phyloP scores from a whole-genome alignment of 1,140 invertebrate genomes.

The Brachionus rubens region DNA sequence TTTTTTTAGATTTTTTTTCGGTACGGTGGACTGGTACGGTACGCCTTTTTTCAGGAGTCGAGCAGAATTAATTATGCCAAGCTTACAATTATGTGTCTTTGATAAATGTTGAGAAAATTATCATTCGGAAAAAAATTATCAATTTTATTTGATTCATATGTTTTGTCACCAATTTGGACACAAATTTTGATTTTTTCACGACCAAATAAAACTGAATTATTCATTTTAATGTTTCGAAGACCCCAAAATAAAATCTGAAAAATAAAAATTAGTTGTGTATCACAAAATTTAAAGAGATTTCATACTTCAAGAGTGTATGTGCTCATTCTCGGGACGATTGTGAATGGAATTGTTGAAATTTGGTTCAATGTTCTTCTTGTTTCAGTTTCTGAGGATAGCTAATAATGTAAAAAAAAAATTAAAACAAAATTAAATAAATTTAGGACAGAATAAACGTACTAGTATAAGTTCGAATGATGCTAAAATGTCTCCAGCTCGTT shows the following conservation, averaged over 20 bases:
- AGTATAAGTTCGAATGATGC: constrained; percentile 30
- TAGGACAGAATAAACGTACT: background rate
- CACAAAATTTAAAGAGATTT: background rate
- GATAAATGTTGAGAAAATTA: constrained; percentile 31
- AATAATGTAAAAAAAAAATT: background rate
- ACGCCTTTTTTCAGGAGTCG: no score
- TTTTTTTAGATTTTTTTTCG: background rate
- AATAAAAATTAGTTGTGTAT: background rate
- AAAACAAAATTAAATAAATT: background rate
- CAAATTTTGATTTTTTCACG: constrained; percentile 27
- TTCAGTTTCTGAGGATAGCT: background rate
- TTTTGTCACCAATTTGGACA: constrained; percentile 27
- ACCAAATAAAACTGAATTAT: constrained; percentile 2
- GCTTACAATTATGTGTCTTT: constrained; percentile 1
- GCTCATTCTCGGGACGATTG: constrained; percentile 30
- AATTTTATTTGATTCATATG: constrained; percentile 20
- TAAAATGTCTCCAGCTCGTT: constrained; percentile 25
- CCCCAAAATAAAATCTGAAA: constrained; percentile 27
- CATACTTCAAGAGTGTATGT: constrained; percentile 28
- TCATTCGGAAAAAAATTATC: constrained; percentile 23
- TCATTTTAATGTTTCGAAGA: background rate
- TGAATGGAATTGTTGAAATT: background rate
- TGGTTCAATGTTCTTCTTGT: background rate
- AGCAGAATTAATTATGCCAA: no score
- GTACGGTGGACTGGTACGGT: no score